Conservation (phyloP, 2,113 vertebrate genomes). For the Pelmatolapia mariae region DNA sequence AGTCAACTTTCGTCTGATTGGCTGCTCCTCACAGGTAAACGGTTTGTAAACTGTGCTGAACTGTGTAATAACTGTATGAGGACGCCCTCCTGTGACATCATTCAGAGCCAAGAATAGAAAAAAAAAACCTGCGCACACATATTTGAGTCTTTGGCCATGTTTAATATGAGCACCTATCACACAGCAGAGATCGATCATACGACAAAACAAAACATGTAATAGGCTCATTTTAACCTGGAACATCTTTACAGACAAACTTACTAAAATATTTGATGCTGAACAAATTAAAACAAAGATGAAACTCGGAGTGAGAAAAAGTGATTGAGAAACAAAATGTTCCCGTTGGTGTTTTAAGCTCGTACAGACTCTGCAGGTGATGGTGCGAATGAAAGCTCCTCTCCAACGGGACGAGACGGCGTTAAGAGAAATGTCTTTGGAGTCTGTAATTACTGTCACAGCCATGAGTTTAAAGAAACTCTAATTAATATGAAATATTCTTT, state of each 20-base stretch:
- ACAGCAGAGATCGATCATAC: no score
- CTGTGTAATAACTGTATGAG: background rate
- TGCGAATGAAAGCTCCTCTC: background rate
- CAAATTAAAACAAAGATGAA: background rate
- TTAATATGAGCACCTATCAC: no score
- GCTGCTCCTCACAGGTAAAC: background rate
- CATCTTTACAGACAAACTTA: no score
- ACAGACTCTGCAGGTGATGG: background rate
- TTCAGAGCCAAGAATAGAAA: background rate
- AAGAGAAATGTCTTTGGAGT: background rate
- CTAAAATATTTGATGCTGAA: no score
- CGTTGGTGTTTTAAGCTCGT: rapidly evolving
- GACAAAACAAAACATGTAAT: no score
- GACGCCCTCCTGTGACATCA: background rate
- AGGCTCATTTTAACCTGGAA: no score
- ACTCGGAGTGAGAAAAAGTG: background rate
- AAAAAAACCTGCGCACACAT: background rate
- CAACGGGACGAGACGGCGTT: background rate
- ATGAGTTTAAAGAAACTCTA: background rate
- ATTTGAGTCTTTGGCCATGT: no score
- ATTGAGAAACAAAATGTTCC: background rate
- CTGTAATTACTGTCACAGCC: background rate
- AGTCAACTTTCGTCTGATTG: background rate
- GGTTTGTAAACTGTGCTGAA: background rate
- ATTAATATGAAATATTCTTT: background rate